phyloP scores from a whole-genome alignment of 2,113 vertebrate species.

The Melierax canorus region DNA sequence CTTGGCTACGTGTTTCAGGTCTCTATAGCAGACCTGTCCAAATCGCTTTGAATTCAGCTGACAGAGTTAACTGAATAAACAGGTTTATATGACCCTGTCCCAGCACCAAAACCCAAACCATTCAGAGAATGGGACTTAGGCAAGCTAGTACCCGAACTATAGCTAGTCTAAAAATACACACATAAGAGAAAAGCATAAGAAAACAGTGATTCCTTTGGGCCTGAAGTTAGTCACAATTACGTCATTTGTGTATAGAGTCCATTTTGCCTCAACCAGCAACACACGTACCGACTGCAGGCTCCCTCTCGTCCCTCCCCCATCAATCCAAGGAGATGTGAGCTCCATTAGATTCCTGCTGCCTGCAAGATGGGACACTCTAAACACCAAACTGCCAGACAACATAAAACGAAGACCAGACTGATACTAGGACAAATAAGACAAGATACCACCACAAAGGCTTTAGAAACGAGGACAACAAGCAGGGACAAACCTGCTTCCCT shows the following conservation, averaged over 20 bases:
- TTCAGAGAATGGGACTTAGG: background rate
- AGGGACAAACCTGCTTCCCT: background rate
- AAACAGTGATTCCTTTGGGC: background rate
- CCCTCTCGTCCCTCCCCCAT: background rate
- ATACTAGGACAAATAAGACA: background rate
- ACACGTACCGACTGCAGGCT: background rate
- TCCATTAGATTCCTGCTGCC: background rate
- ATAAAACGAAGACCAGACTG: background rate
- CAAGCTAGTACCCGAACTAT: background rate
- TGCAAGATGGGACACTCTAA: background rate
- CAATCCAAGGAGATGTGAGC: background rate
- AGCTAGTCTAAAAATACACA: background rate
- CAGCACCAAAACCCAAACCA: background rate
- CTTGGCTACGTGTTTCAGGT: background rate
- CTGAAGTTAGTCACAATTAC: background rate
- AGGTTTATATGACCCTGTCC: background rate
- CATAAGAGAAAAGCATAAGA: background rate
- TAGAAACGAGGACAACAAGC: background rate
- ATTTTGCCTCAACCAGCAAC: background rate
- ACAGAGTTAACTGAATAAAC: background rate
- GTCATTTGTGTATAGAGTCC: background rate
- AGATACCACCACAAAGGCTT: background rate
- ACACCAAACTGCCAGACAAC: background rate
- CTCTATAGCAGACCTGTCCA: background rate
- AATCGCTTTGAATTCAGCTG: background rate